Conservation (phyloP, 2,113 vertebrate genomes). For the Tamias sibiricus region DNA sequence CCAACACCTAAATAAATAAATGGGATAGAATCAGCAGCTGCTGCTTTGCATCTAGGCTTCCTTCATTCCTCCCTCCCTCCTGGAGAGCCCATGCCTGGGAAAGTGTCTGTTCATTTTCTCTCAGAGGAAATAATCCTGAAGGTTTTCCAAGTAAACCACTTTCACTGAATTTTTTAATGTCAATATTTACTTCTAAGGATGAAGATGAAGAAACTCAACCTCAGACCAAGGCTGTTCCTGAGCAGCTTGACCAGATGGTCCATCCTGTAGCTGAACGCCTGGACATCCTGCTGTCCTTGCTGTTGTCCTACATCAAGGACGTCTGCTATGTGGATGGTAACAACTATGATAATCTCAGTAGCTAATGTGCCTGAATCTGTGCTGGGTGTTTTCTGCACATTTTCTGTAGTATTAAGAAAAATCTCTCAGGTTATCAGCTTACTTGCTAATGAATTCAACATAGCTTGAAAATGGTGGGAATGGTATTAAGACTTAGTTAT, state of each 20-base stretch:
- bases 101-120: neutral
- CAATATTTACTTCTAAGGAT: constrained; percentile 85
- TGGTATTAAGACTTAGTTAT: neutral
- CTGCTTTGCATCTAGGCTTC: neutral
- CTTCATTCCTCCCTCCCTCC: neutral
- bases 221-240: neutral
- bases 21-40: neutral
- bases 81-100: neutral
- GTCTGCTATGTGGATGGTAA: constrained; percentile 91
- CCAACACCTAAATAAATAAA: neutral
- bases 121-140: neutral
- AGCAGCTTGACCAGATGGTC: constrained; percentile 83
- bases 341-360: fast-evolving
- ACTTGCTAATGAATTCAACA: neutral
- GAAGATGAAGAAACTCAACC: constrained; percentile 85
- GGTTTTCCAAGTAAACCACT: neutral
- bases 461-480: neutral
- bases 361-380: neutral
- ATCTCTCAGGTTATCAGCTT: neutral
- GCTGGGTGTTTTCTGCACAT: neutral
- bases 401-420: neutral
- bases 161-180: neutral
- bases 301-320: constrained; percentile 94
- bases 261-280: constrained; percentile 94
- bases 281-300: constrained; percentile 91